Percentiles rank a stretch among this genome's conserved stretches.
Conservation (phyloP, 2,888 invertebrate species). For the Eulithis testata region DNA sequence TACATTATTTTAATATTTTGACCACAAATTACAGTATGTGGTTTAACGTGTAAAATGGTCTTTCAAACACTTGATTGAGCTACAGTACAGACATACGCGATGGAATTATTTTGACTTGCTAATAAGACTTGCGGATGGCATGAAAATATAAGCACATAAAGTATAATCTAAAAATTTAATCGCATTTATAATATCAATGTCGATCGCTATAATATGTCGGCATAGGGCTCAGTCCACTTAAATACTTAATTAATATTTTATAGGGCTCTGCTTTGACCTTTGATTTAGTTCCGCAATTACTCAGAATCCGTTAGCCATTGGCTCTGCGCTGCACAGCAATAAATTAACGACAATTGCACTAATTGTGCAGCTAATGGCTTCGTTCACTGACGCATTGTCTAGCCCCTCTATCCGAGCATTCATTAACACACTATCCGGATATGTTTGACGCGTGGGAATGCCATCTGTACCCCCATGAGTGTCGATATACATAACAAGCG, state of each 20-base stretch:
- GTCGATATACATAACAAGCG: slow-evolving; percentile 7
- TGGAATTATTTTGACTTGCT: too few relatives aligned
- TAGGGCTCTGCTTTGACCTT: slow-evolving; percentile 36
- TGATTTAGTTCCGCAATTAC: slow-evolving; percentile 41
- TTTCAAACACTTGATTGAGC: too few relatives aligned
- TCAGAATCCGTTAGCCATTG: slow-evolving; percentile 38
- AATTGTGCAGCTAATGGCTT: slow-evolving; percentile 80
- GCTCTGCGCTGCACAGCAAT: slow-evolving; percentile 63
- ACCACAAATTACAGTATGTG: slow-evolving; percentile 3
- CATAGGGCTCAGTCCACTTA: background rate
- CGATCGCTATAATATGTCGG: too few relatives aligned
- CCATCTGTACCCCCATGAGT: slow-evolving; percentile 47
- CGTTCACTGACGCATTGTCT: slow-evolving; percentile 75
- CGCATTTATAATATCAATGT: too few relatives aligned
- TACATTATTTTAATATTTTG: background rate
- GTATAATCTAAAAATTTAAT: too few relatives aligned
- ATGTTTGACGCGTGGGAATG: slow-evolving; percentile 69
- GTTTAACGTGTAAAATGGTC: background rate
- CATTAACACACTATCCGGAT: slow-evolving; percentile 66
- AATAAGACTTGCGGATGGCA: too few relatives aligned
- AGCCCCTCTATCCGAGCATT: slow-evolving; percentile 66
- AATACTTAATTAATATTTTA: slow-evolving; percentile 18
- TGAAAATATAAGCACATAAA: too few relatives aligned
- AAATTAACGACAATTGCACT: slow-evolving; percentile 82
- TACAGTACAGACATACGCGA: too few relatives aligned